A percentile compares a stretch with the other conserved stretches of the same genome.
Conservation (phyloP, 92 coral and sea anemone species). For the Epizoanthus ramosus region DNA sequence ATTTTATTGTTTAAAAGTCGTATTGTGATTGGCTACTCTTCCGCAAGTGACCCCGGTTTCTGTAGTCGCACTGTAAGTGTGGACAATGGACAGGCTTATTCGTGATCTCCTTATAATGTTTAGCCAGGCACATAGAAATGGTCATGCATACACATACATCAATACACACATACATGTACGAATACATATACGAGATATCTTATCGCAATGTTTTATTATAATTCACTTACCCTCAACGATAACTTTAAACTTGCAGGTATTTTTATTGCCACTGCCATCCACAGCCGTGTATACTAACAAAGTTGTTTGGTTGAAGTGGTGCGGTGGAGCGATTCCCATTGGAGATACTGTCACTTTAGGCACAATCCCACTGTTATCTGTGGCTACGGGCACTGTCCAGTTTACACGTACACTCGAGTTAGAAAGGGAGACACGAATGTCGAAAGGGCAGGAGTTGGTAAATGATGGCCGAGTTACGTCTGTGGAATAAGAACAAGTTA, state of each 20-base stretch:
- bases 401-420: conserved; percentile 43
- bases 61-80: too few relatives aligned
- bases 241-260: conserved; percentile 48
- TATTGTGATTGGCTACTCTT: too few relatives aligned
- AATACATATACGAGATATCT: too few relatives aligned
- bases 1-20: too few relatives aligned
- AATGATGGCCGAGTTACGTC: conserved; percentile 40
- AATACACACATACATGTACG: too few relatives aligned
- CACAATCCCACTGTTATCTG: conserved; percentile 45
- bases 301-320: conserved; percentile 22
- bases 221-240: conserved; percentile 46
- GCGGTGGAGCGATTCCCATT: conserved; percentile 51
- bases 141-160: too few relatives aligned
- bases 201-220: too few relatives aligned
- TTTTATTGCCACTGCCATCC: conserved; percentile 49
- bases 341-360: conserved; percentile 47
- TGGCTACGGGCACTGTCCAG: conserved; percentile 54
- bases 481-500: too few relatives aligned
- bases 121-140: too few relatives aligned
- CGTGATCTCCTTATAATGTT: too few relatives aligned
- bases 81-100: too few relatives aligned
- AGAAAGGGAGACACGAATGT: conserved; percentile 46
- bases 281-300: conserved; percentile 46
- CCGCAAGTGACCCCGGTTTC: too few relatives aligned
- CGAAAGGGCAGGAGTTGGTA: conserved; percentile 50